Conservation (phyloP, 2,797 vertebrate species). For the Syndactyla subalaris region DNA sequence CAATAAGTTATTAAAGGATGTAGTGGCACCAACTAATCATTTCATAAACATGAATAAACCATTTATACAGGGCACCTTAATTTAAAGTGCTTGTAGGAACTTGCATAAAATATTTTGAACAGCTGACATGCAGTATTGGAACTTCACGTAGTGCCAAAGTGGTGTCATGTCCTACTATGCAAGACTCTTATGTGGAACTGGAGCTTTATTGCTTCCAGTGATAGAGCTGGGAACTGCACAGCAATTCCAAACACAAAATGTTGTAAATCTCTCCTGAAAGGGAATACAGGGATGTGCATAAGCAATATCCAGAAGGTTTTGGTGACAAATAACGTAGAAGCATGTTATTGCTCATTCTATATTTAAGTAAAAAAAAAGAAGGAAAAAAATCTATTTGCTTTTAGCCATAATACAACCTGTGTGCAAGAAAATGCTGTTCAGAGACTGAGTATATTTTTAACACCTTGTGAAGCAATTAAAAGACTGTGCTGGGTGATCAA, state of each 20-base stretch:
- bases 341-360: background rate
- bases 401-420: background rate
- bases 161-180: conserved; percentile 3
- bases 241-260: background rate
- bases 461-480: conserved; percentile 3
- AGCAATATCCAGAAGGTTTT: background rate
- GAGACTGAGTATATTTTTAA: background rate
- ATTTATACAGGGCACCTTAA: conserved; percentile 9
- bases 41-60: conserved; percentile 54
- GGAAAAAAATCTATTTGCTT: background rate
- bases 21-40: conserved; percentile 37
- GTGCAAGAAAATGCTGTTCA: background rate
- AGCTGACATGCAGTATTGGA: background rate
- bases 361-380: background rate
- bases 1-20: conserved; percentile 49
- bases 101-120: conserved; percentile 35
- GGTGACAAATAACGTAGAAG: background rate
- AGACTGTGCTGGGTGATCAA: background rate
- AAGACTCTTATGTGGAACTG: background rate
- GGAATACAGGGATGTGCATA: background rate
- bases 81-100: conserved; percentile 48
- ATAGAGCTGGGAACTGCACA: conserved; percentile 18
- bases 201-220: conserved; percentile 45
- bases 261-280: background rate
- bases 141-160: background rate